Evolutionary conservation across 1,140 invertebrate species (phyloP), one percentile per base, ranked within the genome.

Genomic region (Adelges cooleyi): DNA sequence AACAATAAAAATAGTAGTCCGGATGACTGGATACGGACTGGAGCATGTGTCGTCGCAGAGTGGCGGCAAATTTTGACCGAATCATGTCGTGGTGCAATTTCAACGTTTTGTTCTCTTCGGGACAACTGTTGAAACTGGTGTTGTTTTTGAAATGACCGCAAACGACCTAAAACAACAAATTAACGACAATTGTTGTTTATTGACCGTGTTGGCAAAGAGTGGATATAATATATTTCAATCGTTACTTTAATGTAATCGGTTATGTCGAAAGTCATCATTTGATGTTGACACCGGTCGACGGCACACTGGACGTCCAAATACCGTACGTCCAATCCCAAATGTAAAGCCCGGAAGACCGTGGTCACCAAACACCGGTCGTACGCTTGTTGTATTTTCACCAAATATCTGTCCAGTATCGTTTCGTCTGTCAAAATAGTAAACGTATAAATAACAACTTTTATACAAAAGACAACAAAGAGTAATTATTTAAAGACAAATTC

Each of bases 241-340:
- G 44, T 71, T 71, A 79, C 77, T 71, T 78, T 75, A 3, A 85
- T 72, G 73, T 85, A 88, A 68, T 84, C 77, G 1, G 85, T 86
- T 22, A 89, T 85, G 71, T 88, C 83, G 65, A 87, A 82, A 72
- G 88, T 84, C 33, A 85, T 75, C 1, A 84, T 73, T 18, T 79
- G 76, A 75, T 88, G 84, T 67, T 86, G 81, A 71, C 86, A 89
- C 68, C 87, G 82, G 71, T 85, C 81, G 36, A 89, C 82, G n/a
- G 85, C 85, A 18, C 81, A 78, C 67, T 87, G 81, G 70, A 89
- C 80, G 71, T 89, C 86, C 42, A 78, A 74, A 18, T 75, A 75
- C 68, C 82, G 80, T 5, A 89, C 73, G 25, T 77, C 75, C 8
- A 80, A 75, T 56, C 80, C 80, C 11, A 79, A 72, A 68, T 84